Evolutionary conservation across 2,888 invertebrate species (phyloP).

Genomic region (Pandemis cinnamomeana): DNA sequence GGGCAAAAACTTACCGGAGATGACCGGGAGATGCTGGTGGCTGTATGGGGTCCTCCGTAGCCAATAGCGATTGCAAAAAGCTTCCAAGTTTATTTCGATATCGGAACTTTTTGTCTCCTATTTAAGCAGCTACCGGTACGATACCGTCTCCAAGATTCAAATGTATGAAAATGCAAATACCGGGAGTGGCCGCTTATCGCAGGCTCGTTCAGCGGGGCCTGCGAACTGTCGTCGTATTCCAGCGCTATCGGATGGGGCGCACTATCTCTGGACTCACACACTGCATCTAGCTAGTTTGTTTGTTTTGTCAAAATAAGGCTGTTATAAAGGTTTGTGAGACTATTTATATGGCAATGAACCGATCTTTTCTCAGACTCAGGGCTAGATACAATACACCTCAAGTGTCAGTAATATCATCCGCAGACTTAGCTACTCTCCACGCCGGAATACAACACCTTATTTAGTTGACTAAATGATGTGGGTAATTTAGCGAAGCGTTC

Average conservation of each 20-base stretch:
- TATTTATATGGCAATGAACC: neutral
- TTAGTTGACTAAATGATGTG: too few relatives aligned
- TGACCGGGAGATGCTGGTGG: neutral
- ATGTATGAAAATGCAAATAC: conserved; percentile 21
- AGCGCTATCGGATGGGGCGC: conserved; percentile 71
- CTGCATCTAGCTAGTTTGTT: conserved; percentile 46
- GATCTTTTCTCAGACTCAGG: too few relatives aligned
- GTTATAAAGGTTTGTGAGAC: neutral
- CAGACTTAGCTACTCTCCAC: too few relatives aligned
- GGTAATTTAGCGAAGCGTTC: too few relatives aligned
- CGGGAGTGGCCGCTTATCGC: conserved; percentile 22
- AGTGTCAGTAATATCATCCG: too few relatives aligned
- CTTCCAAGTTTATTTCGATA: neutral
- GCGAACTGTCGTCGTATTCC: conserved; percentile 78
- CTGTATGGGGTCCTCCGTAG: neutral
- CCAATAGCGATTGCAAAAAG: neutral
- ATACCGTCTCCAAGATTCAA: conserved; percentile 2
- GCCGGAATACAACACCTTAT: too few relatives aligned
- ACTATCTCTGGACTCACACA: conserved; percentile 55
- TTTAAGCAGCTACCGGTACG: neutral
- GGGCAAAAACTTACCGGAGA: neutral
- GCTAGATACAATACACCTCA: too few relatives aligned
- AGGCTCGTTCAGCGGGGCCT: conserved; percentile 51
- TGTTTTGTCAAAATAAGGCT: conserved; percentile 5
- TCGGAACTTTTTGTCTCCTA: neutral